A percentile compares a stretch with the other conserved stretches of the same genome.
These are phyloP conservation scores for Quadriops clusia DNA, from an alignment of 2,888 invertebrate species.

Conservation along the genomic window DNA sequence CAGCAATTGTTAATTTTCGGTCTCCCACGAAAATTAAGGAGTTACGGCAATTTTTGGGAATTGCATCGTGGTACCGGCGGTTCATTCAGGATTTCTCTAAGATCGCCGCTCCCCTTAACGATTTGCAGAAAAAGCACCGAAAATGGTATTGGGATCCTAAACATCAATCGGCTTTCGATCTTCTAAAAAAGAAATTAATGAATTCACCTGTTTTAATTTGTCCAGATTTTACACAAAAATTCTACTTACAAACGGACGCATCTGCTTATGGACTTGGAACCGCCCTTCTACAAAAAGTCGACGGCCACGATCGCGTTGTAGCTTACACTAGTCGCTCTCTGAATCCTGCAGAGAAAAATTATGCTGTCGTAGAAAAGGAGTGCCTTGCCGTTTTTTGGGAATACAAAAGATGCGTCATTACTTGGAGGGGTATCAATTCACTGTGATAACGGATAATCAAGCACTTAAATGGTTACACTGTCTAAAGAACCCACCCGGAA, in stretches of 20 bases:
- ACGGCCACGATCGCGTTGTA: constrained; percentile 8
- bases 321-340: constrained; percentile 13
- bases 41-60: constrained; percentile 14
- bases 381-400: constrained; percentile 14
- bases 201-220: background rate
- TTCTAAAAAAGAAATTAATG: background rate
- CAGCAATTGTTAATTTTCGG: constrained; percentile 7
- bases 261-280: constrained; percentile 9
- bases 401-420: constrained; percentile 16
- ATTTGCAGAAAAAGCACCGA: constrained; percentile 4
- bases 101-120: constrained; percentile 8
- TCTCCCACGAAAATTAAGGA: constrained; percentile 13
- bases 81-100: constrained; percentile 12
- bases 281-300: constrained; percentile 9
- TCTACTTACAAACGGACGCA: constrained; percentile 12
- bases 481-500: constrained; percentile 16
- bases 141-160: background rate
- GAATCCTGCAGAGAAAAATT: constrained; percentile 11
- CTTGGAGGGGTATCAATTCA: constrained; percentile 20
- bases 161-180: background rate
- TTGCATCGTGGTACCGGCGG: constrained; percentile 18
- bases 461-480: constrained; percentile 17
- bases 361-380: constrained; percentile 13
- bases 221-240: constrained; percentile 2
- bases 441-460: constrained; percentile 21